phyloP scores from a whole-genome alignment of 2,797 vertebrate species.

The Hyperoplus lanceolatus region DNA sequence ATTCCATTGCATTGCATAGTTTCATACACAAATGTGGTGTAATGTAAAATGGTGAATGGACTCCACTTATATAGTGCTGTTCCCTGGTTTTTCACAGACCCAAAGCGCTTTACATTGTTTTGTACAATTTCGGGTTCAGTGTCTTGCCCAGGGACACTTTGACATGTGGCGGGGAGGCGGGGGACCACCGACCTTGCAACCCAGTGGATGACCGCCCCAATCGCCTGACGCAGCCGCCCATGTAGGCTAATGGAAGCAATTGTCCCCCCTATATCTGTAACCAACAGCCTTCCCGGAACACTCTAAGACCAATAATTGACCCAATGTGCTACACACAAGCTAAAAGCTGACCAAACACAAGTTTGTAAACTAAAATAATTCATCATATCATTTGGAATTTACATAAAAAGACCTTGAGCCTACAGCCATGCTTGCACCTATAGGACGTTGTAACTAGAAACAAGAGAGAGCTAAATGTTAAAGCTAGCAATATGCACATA shows the following conservation, averaged over 20 bases:
- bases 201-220: too few species aligned
- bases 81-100: too few species aligned
- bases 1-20: not conserved
- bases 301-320: not conserved
- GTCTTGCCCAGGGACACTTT: too few species aligned
- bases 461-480: not conserved
- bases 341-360: not conserved
- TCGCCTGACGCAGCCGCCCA: too few species aligned
- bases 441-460: not conserved
- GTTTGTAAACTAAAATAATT: not conserved
- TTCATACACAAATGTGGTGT: not conserved
- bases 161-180: too few species aligned
- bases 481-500: not conserved
- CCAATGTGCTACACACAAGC: not conserved
- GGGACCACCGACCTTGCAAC: too few species aligned
- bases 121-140: too few species aligned
- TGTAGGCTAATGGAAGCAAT: too few species aligned
- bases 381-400: not conserved
- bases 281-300: not conserved
- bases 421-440: not conserved
- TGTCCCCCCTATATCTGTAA: not conserved
- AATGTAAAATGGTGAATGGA: too few species aligned
- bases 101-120: too few species aligned
- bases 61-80: too few species aligned
- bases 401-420: not conserved